A percentile compares a stretch with the other conserved stretches of the same genome.
Evolutionary conservation across 2,113 vertebrate species (phyloP).

Genomic region (Corythornis cristatus): DNA sequence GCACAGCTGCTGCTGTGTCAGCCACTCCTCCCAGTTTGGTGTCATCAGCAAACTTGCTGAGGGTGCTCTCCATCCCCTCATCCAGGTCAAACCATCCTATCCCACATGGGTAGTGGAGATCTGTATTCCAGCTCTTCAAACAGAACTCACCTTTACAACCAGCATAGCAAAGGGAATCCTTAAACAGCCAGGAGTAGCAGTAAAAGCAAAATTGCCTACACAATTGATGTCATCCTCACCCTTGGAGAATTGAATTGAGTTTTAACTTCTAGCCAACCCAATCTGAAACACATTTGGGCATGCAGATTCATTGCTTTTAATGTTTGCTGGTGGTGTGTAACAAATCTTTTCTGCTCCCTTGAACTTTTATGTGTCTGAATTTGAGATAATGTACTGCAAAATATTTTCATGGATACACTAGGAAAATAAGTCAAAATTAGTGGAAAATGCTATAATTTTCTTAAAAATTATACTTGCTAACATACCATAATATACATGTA

Average conservation of each 20-base stretch:
- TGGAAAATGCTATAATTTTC: background rate
- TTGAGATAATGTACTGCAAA: background rate
- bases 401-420: background rate
- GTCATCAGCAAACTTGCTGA: too few relatives aligned
- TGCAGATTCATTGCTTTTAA: background rate
- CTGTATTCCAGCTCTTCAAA: background rate
- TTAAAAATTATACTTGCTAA: background rate
- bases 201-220: background rate
- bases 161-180: background rate
- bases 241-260: background rate
- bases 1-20: too few relatives aligned
- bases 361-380: background rate
- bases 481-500: background rate
- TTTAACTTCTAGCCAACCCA: background rate
- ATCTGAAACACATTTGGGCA: background rate
- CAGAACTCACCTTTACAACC: background rate
- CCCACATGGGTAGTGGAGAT: too few relatives aligned
- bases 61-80: too few relatives aligned
- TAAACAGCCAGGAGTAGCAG: background rate
- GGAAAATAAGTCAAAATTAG: background rate
- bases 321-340: background rate
- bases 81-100: background rate
- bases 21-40: too few relatives aligned
- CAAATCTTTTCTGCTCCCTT: background rate
- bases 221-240: background rate